Conservation (phyloP, 2,888 invertebrate genomes). For the Limnephilus lunatus region DNA sequence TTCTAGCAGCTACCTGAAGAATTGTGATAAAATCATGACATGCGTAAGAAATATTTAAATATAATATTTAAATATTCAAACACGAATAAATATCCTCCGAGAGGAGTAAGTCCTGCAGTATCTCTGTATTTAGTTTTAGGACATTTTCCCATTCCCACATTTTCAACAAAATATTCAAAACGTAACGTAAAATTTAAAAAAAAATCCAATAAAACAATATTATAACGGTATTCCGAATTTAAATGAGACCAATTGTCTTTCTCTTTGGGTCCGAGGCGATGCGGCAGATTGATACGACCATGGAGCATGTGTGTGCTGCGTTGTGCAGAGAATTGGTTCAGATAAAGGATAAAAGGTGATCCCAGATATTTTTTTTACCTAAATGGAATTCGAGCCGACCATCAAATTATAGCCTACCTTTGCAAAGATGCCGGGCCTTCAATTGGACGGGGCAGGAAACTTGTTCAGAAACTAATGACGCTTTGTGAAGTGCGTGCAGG, state of each 20-base stretch:
- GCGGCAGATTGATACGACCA: neutral
- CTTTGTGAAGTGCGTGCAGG: conserved; percentile 30
- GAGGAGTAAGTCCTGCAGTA: no score
- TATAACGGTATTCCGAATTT: no score
- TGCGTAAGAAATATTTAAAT: neutral
- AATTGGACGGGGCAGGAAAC: conserved; percentile 18
- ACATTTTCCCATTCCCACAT: no score
- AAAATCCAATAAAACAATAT: no score
- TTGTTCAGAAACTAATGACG: conserved; percentile 36
- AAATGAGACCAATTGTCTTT: neutral
- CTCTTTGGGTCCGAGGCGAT: neutral
- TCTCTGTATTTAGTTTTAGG: no score
- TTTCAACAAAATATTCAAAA: no score
- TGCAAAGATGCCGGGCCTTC: conserved; percentile 36
- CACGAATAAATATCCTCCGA: no score
- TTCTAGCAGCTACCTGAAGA: neutral
- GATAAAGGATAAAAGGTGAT: conserved; percentile 44
- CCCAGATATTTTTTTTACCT: conserved; percentile 42
- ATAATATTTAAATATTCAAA: neutral
- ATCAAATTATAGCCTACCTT: conserved; percentile 50
- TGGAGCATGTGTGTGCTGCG: neutral
- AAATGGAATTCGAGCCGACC: conserved; percentile 52
- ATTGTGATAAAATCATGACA: neutral
- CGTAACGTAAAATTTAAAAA: no score
- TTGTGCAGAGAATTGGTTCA: conserved; percentile 40